Evolutionary conservation across 2,113 vertebrate genomes (phyloP).

Genomic region (Tragulus kanchil): DNA sequence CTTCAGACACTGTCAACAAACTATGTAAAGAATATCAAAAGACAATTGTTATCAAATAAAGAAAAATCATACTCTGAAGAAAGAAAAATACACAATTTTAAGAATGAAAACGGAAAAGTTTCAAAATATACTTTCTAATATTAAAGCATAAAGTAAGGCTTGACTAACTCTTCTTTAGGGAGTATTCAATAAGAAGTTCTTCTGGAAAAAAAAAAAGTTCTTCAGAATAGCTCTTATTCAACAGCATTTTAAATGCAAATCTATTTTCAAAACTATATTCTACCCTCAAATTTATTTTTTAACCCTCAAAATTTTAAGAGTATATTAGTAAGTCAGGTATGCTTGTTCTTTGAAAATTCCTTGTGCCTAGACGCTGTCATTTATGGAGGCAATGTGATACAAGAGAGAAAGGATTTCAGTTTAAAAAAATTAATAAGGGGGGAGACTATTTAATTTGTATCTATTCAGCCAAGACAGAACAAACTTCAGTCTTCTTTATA

Average conservation of each 20-base stretch:
- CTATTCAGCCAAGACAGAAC: not conserved
- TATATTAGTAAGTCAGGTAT: constrained; percentile 6
- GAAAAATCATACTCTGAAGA: not conserved
- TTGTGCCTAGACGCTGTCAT: not conserved
- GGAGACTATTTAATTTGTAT: not conserved
- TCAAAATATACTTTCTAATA: constrained; percentile 24
- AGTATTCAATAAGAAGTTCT: constrained; percentile 15
- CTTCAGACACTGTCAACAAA: not conserved
- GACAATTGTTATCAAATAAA: not conserved
- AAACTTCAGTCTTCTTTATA: not conserved
- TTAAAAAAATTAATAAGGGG: not conserved
- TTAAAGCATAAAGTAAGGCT: not conserved
- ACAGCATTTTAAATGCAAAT: not conserved
- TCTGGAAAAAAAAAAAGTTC: not conserved
- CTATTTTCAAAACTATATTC: not conserved
- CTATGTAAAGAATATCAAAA: not conserved
- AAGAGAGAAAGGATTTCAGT: not conserved
- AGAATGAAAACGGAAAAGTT: constrained; percentile 37
- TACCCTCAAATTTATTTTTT: not conserved
- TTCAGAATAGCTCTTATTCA: not conserved
- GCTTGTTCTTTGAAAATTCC: not conserved
- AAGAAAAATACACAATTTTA: constrained; percentile 15
- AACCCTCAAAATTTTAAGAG: not conserved
- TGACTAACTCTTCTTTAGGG: not conserved
- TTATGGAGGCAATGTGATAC: not conserved